Conservation (phyloP, 2,797 vertebrate species). For the Gymnodraco acuticeps region DNA sequence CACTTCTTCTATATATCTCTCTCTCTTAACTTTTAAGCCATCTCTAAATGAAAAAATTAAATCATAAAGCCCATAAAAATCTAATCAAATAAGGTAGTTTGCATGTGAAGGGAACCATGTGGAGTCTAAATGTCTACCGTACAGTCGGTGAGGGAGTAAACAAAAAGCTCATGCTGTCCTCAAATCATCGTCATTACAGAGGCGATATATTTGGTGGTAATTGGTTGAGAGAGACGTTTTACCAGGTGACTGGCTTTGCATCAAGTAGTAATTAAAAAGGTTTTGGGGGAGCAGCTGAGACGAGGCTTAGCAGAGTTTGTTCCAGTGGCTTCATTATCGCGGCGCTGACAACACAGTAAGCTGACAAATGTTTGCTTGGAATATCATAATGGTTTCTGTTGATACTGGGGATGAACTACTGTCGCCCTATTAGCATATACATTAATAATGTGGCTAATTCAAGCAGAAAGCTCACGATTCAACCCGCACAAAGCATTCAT, state of each 20-base stretch:
- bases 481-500: conserved; percentile 49
- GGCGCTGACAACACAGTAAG: conserved; percentile 74
- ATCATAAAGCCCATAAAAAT: not conserved
- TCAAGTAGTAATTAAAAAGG: conserved; percentile 76
- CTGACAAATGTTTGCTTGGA: conserved; percentile 82
- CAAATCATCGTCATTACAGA: conserved; percentile 75
- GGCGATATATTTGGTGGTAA: conserved; percentile 74
- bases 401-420: conserved; percentile 65
- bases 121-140: conserved; percentile 28
- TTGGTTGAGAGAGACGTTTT: conserved; percentile 76
- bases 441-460: conserved; percentile 77
- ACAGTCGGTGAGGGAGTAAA: conserved; percentile 46
- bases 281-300: conserved; percentile 66
- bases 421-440: conserved; percentile 79
- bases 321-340: conserved; percentile 73
- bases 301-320: conserved; percentile 55
- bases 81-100: not conserved
- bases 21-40: not conserved
- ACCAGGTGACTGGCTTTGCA: conserved; percentile 71
- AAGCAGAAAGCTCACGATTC: conserved; percentile 52
- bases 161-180: conserved; percentile 61
- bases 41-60: conserved; percentile 30
- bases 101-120: conserved; percentile 34
- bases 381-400: conserved; percentile 77
- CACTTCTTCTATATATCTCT: not conserved